A percentile compares a stretch with the other conserved stretches of the same genome.
These are phyloP conservation scores for Ophioderma brevispina DNA, from an alignment of 35 echinoderm and acorn worm genomes.

Conservation along the genomic window DNA sequence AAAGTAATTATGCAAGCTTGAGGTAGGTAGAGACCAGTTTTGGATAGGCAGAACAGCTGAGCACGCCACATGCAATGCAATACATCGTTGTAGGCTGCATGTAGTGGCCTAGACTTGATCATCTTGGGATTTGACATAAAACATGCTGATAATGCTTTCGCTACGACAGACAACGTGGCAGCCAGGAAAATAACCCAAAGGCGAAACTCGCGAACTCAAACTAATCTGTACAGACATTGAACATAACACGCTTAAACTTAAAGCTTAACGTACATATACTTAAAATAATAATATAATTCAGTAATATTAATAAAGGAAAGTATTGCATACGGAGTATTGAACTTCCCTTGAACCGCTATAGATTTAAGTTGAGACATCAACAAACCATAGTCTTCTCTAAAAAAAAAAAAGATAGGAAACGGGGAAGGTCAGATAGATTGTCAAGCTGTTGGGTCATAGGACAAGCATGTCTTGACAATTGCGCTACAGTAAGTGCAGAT, in stretches of 20 bases:
- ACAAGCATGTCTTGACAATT: neutral
- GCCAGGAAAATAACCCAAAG: neutral
- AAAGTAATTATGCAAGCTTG: neutral
- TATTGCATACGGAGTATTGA: too few species aligned
- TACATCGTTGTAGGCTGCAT: neutral
- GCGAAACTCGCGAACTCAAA: too few species aligned
- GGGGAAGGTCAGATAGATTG: neutral
- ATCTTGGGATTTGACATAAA: conserved; percentile 5
- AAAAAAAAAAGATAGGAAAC: neutral
- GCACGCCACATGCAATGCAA: neutral
- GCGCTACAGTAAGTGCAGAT: too few species aligned
- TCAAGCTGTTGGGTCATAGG: neutral
- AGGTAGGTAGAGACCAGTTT: neutral
- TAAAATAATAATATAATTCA: too few species aligned
- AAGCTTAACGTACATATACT: too few species aligned
- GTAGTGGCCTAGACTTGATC: neutral
- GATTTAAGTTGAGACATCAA: too few species aligned
- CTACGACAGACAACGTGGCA: conserved; percentile 1
- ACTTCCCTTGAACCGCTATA: too few species aligned
- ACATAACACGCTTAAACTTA: too few species aligned
- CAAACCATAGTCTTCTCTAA: too few species aligned
- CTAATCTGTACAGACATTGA: too few species aligned
- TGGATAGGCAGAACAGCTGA: neutral
- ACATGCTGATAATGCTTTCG: conserved; percentile 13
- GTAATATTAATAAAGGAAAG: too few species aligned